A percentile compares a stretch with the other conserved stretches of the same genome.
Evolutionary conservation across 1,140 invertebrate genomes (phyloP).

Genomic region (Trypoxylus dichotomus): DNA sequence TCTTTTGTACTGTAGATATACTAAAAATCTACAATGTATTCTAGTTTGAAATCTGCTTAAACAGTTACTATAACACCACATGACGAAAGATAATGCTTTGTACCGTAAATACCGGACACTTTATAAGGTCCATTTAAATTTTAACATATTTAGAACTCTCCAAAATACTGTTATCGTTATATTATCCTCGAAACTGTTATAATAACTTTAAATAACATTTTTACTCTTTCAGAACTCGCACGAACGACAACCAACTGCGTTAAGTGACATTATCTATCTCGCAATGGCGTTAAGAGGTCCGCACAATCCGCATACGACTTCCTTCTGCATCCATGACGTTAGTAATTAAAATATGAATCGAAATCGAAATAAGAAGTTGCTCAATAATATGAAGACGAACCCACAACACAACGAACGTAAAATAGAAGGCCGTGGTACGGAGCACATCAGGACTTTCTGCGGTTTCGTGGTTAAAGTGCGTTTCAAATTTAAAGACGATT

Average conservation of each 20-base stretch:
- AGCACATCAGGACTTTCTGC: conserved; percentile 6
- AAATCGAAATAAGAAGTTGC: neutral
- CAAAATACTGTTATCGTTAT: neutral
- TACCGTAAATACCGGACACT: neutral
- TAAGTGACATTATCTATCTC: neutral
- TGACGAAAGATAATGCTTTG: no score
- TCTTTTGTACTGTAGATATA: no score
- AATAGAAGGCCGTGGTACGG: neutral
- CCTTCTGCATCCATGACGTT: neutral
- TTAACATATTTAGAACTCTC: neutral
- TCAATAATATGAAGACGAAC: neutral
- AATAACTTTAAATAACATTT: neutral
- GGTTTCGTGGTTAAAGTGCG: conserved; percentile 23
- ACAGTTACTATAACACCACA: no score
- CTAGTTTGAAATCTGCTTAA: no score
- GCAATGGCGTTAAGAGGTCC: neutral
- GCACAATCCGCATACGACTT: neutral
- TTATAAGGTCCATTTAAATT: neutral
- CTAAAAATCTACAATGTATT: no score
- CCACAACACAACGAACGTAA: neutral
- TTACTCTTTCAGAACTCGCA: neutral
- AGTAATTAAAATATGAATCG: neutral
- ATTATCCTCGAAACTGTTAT: neutral
- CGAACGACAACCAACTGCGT: neutral
- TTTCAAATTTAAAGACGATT: conserved; percentile 8